These are phyloP conservation scores for Chrysolina americana DNA, from an alignment of 2,888 invertebrate species.

Conservation along the genomic window DNA sequence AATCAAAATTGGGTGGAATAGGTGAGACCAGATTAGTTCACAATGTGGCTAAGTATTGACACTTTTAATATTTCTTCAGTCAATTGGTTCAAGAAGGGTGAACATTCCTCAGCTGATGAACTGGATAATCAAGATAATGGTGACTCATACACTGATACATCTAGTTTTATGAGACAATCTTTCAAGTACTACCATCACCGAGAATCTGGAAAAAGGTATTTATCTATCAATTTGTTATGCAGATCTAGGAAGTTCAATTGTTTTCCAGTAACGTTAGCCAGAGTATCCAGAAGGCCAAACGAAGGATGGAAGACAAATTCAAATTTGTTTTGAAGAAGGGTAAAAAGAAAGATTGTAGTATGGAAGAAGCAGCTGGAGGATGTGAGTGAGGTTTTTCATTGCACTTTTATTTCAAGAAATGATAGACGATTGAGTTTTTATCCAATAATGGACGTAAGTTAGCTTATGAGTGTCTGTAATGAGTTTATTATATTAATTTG, in stretches of 20 bases:
- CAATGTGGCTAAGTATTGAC: slow-evolving; percentile 7
- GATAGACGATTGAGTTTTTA: no score
- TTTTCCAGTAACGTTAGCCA: slow-evolving; percentile 73
- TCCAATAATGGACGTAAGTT: no score
- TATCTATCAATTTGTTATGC: neutral
- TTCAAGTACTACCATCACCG: slow-evolving; percentile 69
- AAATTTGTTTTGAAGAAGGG: slow-evolving; percentile 88
- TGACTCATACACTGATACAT: slow-evolving; percentile 68
- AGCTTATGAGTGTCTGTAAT: no score
- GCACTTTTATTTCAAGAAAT: no score
- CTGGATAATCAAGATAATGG: slow-evolving; percentile 72
- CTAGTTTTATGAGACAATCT: slow-evolving; percentile 68
- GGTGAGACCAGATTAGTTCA: slow-evolving; percentile 68
- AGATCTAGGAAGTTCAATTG: slow-evolving; percentile 1
- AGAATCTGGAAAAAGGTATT: slow-evolving; percentile 57
- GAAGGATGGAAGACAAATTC: slow-evolving; percentile 91
- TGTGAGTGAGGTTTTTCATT: slow-evolving; percentile 71
- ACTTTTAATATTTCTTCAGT: slow-evolving; percentile 61
- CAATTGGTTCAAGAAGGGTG: slow-evolving; percentile 75
- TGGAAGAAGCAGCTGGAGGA: slow-evolving; percentile 87
- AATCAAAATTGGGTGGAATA: slow-evolving; percentile 79
- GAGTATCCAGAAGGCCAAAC: slow-evolving; percentile 85
- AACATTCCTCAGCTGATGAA: slow-evolving; percentile 70
- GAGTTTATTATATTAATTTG: no score
- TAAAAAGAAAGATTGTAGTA: slow-evolving; percentile 90